Conservation (phyloP, 2,113 vertebrate species). For the Nothoprocta pentlandii region DNA sequence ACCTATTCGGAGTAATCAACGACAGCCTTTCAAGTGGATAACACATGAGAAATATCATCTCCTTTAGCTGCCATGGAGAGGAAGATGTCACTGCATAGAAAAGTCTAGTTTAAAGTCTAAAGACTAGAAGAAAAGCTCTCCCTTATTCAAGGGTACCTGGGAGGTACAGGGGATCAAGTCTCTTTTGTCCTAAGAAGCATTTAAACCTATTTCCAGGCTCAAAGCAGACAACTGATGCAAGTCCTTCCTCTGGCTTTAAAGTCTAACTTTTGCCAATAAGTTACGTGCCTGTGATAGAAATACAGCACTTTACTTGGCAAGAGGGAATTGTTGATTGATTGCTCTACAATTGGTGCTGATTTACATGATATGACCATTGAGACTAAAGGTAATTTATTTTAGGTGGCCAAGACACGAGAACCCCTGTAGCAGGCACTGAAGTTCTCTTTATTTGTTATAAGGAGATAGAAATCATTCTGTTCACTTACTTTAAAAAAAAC, state of each 20-base stretch:
- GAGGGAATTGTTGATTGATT: constrained; percentile 18
- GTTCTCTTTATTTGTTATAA: constrained; percentile 40
- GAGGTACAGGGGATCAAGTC: background rate
- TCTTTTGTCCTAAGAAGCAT: background rate
- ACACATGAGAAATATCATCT: background rate
- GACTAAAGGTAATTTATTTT: constrained; percentile 26
- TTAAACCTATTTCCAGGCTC: background rate
- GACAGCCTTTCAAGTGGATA: background rate
- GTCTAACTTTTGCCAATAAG: background rate
- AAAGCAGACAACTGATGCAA: background rate
- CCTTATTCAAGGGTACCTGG: background rate
- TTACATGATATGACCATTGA: constrained; percentile 28
- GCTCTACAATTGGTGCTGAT: constrained; percentile 14
- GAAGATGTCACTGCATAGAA: background rate
- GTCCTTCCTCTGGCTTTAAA: background rate
- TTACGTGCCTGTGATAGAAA: background rate
- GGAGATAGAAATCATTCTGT: constrained; percentile 48
- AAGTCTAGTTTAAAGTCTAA: background rate
- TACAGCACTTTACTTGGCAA: background rate
- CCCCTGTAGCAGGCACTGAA: background rate
- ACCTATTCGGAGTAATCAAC: background rate
- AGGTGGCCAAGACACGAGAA: background rate
- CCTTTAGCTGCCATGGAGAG: background rate
- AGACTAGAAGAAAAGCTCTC: background rate
- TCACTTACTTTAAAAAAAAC: constrained; percentile 49